Base-by-base conservation (phyloP, 2,888 invertebrate species). In the Sialis fuliginosa region DNA sequence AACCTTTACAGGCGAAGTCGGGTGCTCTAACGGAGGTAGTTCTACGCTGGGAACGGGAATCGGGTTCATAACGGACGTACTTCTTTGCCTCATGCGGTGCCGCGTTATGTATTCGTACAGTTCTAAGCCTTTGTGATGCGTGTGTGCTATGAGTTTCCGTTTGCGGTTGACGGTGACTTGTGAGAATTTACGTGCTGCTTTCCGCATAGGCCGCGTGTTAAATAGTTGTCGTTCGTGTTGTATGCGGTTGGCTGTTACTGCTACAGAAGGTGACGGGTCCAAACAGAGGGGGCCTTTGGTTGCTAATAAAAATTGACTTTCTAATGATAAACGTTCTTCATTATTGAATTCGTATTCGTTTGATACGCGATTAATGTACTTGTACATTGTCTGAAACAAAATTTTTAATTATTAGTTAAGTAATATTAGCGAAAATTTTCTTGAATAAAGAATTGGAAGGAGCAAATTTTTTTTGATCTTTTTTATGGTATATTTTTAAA, bases 221-320 rank as follows among this genome's bases (percentile, higher is more conserved):
- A 84, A 79, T 48, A 83, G 68, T 54, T 81, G 72, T 48, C 79
- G 76, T 45, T 81, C 76, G 54, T 82, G 82, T 59, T 87, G 83
- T 39, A 86, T 64, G 54, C 79, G 74, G 45, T 87, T 85, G 33
- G 83, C 78, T 48, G 84, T 71, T 44, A 84, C 66, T 32, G 85
- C 82, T 39, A 90, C 81, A 31, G 81, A 75, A 3, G 88, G 88
- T 57, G 85, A 80, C 4, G 93, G 90, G 65, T 92, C 91, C 45
- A 95, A 71, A 62, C 91, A 93, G 34, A 95, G 68, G 5, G 86
- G 87, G 9, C 88, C 89, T 51, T 86, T 80, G 5, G 89, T 86
- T 9, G 87, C 86, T 57, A 88, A 74, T 37, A 93, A 77, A 50
- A 95, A 64, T 55, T 88, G 84, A 51, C 89, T 86, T 63, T 95